A percentile compares a stretch with the other conserved stretches of the same genome.
Evolutionary conservation across 2,113 vertebrate species (phyloP).

Genomic region (Dissostichus mawsoni): DNA sequence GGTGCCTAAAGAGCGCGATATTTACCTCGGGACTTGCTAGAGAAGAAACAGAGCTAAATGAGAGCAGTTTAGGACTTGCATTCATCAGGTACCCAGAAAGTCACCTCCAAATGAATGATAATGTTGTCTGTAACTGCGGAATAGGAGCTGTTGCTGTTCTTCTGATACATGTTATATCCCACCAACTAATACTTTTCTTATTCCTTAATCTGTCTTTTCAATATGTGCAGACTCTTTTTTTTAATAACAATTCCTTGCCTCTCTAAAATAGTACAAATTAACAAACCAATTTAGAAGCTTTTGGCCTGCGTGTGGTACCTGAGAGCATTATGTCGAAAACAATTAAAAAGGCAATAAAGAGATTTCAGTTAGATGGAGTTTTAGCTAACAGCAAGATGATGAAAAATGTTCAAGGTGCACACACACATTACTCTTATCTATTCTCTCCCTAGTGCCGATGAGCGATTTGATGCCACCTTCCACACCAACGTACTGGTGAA

Average conservation of each 20-base stretch:
- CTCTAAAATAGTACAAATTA: background rate
- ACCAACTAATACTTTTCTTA: background rate
- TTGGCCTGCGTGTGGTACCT: background rate
- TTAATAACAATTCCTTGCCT: background rate
- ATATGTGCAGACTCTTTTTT: background rate
- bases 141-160: background rate
- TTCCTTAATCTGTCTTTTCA: background rate
- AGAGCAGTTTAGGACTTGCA: background rate
- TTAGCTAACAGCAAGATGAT: background rate
- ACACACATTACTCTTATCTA: background rate
- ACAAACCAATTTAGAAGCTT: conserved; percentile 10
- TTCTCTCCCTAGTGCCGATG: conserved; percentile 83
- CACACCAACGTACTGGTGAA: conserved; percentile 92
- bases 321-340: background rate
- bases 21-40: background rate
- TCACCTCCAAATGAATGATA: background rate
- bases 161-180: background rate
- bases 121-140: too few species aligned
- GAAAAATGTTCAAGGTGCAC: background rate
- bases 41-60: background rate
- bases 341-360: background rate
- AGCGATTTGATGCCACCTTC: conserved; percentile 90
- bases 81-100: background rate
- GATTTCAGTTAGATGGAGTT: background rate
- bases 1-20: background rate